Evolutionary conservation across 92 coral and sea anemone genomes (phyloP).

Genomic region (Phymanthus crucifer): DNA sequence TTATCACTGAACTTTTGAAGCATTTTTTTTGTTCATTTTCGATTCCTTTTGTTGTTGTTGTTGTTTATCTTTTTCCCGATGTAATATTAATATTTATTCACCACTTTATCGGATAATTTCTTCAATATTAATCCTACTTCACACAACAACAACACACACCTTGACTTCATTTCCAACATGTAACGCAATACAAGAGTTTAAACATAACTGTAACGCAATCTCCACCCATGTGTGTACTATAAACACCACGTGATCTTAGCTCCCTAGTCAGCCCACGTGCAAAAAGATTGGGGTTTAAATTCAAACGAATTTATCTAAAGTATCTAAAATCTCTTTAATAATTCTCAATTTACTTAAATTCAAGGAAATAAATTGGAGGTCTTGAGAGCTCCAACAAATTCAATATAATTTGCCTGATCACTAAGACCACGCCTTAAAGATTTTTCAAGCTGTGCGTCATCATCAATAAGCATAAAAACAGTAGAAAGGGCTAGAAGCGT

Average conservation of each 20-base stretch:
- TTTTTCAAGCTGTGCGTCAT: neutral
- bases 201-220: neutral
- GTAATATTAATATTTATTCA: neutral
- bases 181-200: too few species aligned
- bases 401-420: neutral
- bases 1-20: neutral
- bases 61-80: neutral
- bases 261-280: neutral
- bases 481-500: neutral
- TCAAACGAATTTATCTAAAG: neutral
- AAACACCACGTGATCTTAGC: neutral
- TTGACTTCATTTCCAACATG: neutral
- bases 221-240: neutral
- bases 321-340: neutral
- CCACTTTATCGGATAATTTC: neutral
- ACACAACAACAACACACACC: neutral
- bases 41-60: neutral
- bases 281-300: neutral
- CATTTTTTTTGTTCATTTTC: neutral
- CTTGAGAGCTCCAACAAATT: neutral
- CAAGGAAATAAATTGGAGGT: neutral
- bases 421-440: neutral
- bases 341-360: neutral
- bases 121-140: neutral
- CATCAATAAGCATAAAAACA: neutral